Conservation (phyloP, 2,888 invertebrate species). For the Autographa gamma region DNA sequence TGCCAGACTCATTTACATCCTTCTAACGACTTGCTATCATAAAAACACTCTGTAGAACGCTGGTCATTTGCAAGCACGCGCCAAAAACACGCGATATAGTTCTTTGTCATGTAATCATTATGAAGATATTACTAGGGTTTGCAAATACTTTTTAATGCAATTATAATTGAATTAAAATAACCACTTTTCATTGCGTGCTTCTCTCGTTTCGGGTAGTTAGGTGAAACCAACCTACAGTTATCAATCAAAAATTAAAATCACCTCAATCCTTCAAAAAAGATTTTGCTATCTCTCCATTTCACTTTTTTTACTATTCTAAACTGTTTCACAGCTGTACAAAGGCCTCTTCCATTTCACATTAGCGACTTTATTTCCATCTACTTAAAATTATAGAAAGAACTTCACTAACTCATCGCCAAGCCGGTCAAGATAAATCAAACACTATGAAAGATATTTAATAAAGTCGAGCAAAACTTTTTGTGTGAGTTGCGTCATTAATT, state of each 20-base stretch:
- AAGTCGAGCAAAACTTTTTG: not conserved
- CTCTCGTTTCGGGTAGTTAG: too few species aligned
- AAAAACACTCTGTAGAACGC: not conserved
- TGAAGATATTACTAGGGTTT: not conserved
- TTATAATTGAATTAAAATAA: too few species aligned
- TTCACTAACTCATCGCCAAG: not conserved
- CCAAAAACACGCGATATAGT: constrained; percentile 3
- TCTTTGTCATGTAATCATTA: constrained; percentile 4
- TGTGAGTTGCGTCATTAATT: not conserved
- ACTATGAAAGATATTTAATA: not conserved
- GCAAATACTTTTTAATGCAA: not conserved
- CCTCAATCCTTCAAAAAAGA: too few species aligned
- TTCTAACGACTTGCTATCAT: not conserved
- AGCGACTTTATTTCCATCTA: too few species aligned
- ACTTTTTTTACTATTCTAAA: too few species aligned
- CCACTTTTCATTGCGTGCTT: not conserved
- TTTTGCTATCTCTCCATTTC: too few species aligned
- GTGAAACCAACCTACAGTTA: too few species aligned
- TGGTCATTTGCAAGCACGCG: not conserved
- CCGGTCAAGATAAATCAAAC: not conserved
- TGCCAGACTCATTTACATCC: constrained; percentile 7
- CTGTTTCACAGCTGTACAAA: too few species aligned
- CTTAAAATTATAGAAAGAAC: too few species aligned
- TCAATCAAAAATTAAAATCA: too few species aligned
- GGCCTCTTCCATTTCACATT: too few species aligned